Conservation (phyloP, 2,113 vertebrate species). For the Mellivora capensis region DNA sequence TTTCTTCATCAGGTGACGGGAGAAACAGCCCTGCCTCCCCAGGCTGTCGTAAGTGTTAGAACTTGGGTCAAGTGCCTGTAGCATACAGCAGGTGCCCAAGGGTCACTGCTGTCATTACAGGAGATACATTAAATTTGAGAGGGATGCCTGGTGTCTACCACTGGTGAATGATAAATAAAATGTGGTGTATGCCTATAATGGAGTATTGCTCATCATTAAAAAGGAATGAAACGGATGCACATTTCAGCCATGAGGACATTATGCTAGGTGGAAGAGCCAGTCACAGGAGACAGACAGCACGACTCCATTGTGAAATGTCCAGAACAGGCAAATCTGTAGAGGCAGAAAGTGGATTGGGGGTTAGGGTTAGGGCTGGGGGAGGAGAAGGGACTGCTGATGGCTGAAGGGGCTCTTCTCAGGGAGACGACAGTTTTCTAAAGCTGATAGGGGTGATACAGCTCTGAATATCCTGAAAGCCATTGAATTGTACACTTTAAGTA, state of each 20-base stretch:
- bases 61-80: not conserved
- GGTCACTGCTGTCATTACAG: not conserved
- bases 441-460: not conserved
- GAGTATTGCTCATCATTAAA: not conserved
- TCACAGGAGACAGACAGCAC: rapidly evolving
- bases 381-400: not conserved
- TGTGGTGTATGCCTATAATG: not conserved
- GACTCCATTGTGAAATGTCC: not conserved
- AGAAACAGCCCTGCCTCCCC: not conserved
- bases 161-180: not conserved
- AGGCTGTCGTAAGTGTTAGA: not conserved
- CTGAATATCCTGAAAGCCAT: not conserved
- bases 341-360: not conserved
- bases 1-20: not conserved
- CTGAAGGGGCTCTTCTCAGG: not conserved
- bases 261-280: not conserved
- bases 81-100: not conserved
- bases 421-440: not conserved
- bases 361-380: too few relatives aligned
- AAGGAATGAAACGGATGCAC: too few relatives aligned
- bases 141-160: not conserved
- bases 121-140: not conserved
- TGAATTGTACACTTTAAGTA: not conserved
- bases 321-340: not conserved
- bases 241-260: rapidly evolving